Base-by-base conservation (phyloP, 2,888 invertebrate genomes). In the Petrophora chlorosata region DNA sequence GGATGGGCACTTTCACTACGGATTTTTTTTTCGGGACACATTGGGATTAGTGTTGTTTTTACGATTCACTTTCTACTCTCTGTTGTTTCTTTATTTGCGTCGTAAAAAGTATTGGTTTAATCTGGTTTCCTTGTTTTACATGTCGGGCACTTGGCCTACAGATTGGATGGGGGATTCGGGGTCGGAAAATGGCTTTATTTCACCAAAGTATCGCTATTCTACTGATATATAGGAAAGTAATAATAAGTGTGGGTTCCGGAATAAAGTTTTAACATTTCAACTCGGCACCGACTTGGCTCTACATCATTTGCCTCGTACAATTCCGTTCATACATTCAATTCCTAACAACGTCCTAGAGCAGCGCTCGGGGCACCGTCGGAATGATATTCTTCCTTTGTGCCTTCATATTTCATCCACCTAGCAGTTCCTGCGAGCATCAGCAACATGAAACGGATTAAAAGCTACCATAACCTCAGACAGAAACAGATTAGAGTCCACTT, bases 1-100 rank as follows among this genome's bases (percentile, higher is more conserved):
- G 76, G 75, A 70, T 70, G 76, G 73, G 73, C 79, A 79, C 78
- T 81, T 83, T 82, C 76, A 61, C 73, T 73, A 60, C 70, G 70
- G 75, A 12, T 39, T 39, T 39, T 80, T 81, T 76, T 82, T 75
- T 78, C 67, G 73, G 75, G 81, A 79, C 80, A 82, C 75, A 73
- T 79, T 70, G 69, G 79, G 82, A 85, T 87, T 85, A 87, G 82
- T 80, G 78, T 79, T 84, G 81, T 81, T 85, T 84, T 85, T 85
- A 86, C 79, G 82, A 79, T 81, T 82, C 73, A 82, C 78, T 82
- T 57, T 77, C 72, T 76, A 77, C 76, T 76, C 76, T 76, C 75
- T 71, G 73, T 75, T 76, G 71, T 77, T 78, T 61, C 75, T 82
- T 82, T 83, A 79, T 79, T 77, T 75, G 68, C 38, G 60, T 72